Percentiles rank a stretch among this genome's conserved stretches.
Evolutionary conservation across 2,113 vertebrate species (phyloP).

Genomic region (Prolemur simus): DNA sequence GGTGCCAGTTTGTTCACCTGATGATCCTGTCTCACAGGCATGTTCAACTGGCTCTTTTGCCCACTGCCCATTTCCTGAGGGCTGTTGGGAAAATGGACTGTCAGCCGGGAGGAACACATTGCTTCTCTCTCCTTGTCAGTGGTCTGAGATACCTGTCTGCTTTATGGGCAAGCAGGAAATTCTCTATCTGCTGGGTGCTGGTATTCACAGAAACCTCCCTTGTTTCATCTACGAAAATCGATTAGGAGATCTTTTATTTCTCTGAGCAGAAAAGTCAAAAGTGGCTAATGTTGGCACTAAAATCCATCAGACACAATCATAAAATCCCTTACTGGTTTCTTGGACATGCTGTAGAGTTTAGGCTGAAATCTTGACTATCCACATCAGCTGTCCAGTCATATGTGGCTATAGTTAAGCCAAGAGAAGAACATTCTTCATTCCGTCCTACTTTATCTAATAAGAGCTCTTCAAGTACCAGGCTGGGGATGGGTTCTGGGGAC

Average conservation of each 20-base stretch:
- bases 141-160: not conserved
- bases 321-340: not conserved
- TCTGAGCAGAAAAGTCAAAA: not conserved
- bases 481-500: not conserved
- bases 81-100: not conserved
- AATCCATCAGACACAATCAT: not conserved
- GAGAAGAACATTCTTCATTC: not conserved
- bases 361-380: not conserved
- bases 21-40: slow-evolving; percentile 16
- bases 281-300: not conserved
- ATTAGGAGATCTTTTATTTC: not conserved
- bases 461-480: too few species aligned
- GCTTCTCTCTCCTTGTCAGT: slow-evolving; percentile 16
- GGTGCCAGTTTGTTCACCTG: not conserved
- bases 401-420: not conserved
- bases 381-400: not conserved
- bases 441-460: not conserved
- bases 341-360: not conserved
- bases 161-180: not conserved
- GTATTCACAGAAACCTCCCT: not conserved
- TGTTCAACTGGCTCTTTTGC: not conserved
- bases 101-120: not conserved
- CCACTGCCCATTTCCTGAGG: not conserved
- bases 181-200: not conserved
- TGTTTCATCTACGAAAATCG: not conserved